These are phyloP conservation scores for Drymonia ruficornis DNA, from an alignment of 2,888 invertebrate species.

Conservation along the genomic window DNA sequence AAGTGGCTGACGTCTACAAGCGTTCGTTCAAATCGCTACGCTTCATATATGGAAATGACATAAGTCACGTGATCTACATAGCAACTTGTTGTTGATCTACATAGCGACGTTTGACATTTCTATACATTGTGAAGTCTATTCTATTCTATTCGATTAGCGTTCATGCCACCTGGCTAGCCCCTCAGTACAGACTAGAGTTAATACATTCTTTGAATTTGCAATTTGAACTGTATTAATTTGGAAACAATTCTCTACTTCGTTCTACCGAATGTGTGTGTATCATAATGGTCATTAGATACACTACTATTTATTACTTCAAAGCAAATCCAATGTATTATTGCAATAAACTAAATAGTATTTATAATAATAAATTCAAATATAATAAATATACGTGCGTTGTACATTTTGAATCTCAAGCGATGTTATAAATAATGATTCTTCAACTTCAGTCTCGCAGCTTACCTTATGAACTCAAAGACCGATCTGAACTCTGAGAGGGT, in stretches of 20 bases:
- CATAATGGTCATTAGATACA: neutral
- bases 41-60: too few species aligned
- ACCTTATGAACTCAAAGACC: neutral
- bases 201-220: too few species aligned
- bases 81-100: too few species aligned
- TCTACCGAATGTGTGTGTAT: neutral
- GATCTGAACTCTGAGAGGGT: too few species aligned
- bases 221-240: neutral
- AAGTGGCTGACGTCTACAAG: too few species aligned
- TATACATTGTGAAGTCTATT: too few species aligned
- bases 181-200: too few species aligned
- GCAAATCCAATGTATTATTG: neutral
- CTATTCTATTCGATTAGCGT: too few species aligned
- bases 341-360: neutral
- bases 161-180: too few species aligned
- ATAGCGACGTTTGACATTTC: too few species aligned
- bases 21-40: too few species aligned
- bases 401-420: slow-evolving; percentile 2
- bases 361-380: neutral
- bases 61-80: too few species aligned
- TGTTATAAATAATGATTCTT: neutral
- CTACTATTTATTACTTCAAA: neutral
- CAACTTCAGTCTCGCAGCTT: neutral
- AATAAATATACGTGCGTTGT: neutral
- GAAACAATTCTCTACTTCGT: neutral